phyloP scores from a whole-genome alignment of 2,797 vertebrate species.

The Hoplostethus atlanticus region DNA sequence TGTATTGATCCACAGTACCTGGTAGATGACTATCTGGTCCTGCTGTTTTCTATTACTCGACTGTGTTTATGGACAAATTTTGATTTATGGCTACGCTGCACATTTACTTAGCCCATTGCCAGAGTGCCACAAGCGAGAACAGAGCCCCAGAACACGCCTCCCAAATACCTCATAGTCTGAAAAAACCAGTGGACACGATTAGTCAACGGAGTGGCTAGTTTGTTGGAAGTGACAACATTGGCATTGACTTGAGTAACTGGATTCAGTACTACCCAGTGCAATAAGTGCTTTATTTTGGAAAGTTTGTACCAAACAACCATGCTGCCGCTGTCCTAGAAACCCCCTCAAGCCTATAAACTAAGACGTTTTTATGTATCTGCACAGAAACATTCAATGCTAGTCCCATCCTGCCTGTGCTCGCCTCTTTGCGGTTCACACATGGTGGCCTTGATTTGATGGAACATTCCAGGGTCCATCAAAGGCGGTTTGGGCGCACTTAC shows the following conservation, averaged over 20 bases:
- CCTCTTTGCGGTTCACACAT: no score
- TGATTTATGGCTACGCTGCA: conserved; percentile 51
- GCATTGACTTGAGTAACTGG: background rate
- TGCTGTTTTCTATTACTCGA: conserved; percentile 43
- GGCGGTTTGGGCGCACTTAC: background rate
- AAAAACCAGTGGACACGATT: conserved; percentile 1
- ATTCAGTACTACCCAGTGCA: background rate
- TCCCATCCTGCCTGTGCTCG: no score
- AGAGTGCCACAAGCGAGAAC: background rate
- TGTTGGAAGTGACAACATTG: background rate
- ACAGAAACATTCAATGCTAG: no score
- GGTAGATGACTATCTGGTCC: conserved; percentile 34
- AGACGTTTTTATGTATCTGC: background rate
- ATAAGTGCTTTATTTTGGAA: background rate
- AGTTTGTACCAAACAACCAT: background rate
- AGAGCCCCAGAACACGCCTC: background rate
- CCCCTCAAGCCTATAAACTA: background rate
- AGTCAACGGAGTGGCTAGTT: no score
- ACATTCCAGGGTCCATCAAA: background rate
- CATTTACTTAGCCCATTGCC: conserved; percentile 29
- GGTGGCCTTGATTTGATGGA: background rate
- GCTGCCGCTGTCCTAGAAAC: conserved; percentile 1
- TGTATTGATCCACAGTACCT: conserved; percentile 55
- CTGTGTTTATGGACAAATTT: conserved; percentile 55
- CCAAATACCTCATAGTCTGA: conserved; percentile 9